Conservation (phyloP, 64 coral and sea anemone genomes). For the Trachythela sp. region DNA sequence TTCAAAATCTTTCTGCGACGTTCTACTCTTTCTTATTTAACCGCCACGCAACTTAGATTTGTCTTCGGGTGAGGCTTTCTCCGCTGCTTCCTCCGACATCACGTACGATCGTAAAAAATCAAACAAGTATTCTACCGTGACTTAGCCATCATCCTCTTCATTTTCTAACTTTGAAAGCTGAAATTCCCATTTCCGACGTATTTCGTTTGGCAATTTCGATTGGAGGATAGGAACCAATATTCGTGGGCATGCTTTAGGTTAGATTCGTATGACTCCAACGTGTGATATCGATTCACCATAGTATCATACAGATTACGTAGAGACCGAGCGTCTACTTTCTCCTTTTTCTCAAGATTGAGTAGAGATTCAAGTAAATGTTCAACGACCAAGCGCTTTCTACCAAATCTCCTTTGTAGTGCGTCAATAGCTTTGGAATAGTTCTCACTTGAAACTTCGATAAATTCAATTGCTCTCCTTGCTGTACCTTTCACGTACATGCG, state of each 20-base stretch:
- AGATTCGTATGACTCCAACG: not conserved
- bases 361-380: too few relatives aligned
- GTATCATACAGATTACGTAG: not conserved
- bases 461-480: not conserved
- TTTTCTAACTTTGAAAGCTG: constrained; percentile 19
- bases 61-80: too few relatives aligned
- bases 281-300: not conserved
- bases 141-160: constrained; percentile 7
- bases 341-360: too few relatives aligned
- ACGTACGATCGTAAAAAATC: too few relatives aligned
- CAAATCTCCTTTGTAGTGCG: constrained; percentile 7
- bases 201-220: not conserved
- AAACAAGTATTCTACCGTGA: not conserved
- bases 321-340: not conserved
- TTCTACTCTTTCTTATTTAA: too few relatives aligned
- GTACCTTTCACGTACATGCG: constrained; percentile 2
- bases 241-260: not conserved
- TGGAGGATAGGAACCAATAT: not conserved
- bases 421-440: constrained; percentile 25
- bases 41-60: too few relatives aligned
- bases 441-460: not conserved
- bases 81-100: too few relatives aligned
- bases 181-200: not conserved
- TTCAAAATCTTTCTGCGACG: too few relatives aligned
- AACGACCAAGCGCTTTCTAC: not conserved